These are phyloP conservation scores for Brachionus sp. DNA, from an alignment of 1,140 invertebrate genomes.

Conservation along the genomic window DNA sequence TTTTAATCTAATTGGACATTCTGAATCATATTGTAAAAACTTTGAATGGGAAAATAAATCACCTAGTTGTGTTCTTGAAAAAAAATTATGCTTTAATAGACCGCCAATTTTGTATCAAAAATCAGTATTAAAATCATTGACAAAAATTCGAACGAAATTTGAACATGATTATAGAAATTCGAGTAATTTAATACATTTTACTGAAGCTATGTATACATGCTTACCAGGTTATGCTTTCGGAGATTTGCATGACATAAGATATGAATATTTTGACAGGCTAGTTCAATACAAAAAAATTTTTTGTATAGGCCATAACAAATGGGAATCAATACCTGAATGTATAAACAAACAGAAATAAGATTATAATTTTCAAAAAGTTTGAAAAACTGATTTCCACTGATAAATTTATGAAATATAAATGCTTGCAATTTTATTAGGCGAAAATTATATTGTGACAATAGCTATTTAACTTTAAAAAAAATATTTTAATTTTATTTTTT, in stretches of 20 bases:
- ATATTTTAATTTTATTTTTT: no score
- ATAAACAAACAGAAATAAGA: background rate
- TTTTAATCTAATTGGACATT: background rate
- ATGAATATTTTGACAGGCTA: conserved; percentile 5
- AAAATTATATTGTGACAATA: no score
- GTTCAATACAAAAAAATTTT: background rate
- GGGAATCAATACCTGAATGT: conserved; percentile 17
- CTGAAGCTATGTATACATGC: background rate
- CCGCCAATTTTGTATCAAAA: background rate
- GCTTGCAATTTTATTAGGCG: no score
- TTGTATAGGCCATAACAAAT: conserved; percentile 25
- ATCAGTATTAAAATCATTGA: conserved; percentile 4
- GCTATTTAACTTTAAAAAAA: no score
- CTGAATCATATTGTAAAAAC: background rate
- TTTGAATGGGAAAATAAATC: conserved; percentile 33
- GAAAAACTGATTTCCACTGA: background rate
- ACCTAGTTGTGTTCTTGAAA: background rate
- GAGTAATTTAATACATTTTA: conserved; percentile 10
- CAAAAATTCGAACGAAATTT: background rate
- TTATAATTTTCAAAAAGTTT: background rate
- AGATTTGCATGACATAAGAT: background rate
- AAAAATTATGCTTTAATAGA: background rate
- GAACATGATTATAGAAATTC: background rate
- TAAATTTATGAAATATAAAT: no score
- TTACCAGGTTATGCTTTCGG: background rate